phyloP scores from a whole-genome alignment of 2,113 vertebrate species.

The Thryonomys swinderianus region DNA sequence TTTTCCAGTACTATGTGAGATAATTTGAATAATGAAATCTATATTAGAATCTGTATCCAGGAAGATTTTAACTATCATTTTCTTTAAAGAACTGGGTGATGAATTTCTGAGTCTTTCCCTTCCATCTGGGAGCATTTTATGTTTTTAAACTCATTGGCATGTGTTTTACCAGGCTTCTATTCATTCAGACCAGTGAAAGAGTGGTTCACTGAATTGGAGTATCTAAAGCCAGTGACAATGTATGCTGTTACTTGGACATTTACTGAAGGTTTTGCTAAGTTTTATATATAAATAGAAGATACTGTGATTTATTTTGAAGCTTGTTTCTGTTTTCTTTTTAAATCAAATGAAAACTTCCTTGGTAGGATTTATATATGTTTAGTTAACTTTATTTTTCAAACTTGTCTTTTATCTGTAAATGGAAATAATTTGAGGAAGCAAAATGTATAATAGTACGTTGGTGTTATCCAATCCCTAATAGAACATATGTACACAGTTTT shows the following conservation, averaged over 20 bases:
- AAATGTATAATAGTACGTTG: not conserved
- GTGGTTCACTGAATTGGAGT: conserved; percentile 12
- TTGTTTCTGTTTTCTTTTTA: conserved; percentile 66
- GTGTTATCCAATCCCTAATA: conserved; percentile 23
- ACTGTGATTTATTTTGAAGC: conserved; percentile 63
- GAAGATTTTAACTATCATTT: conserved; percentile 76
- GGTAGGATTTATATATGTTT: conserved; percentile 52
- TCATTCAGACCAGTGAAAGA: conserved; percentile 52
- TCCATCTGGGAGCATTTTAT: conserved; percentile 33
- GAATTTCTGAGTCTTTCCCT: conserved; percentile 67
- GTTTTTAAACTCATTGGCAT: conserved; percentile 43
- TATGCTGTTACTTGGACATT: not conserved
- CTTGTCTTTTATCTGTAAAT: conserved; percentile 34
- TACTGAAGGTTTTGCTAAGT: conserved; percentile 60
- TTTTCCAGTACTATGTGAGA: conserved; percentile 70
- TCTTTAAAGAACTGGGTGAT: conserved; percentile 68
- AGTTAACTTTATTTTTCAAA: conserved; percentile 33
- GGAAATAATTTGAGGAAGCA: conserved; percentile 2
- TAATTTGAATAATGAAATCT: conserved; percentile 68
- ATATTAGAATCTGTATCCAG: conserved; percentile 47
- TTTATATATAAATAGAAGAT: conserved; percentile 47
- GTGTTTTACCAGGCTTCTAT: conserved; percentile 60
- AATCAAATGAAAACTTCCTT: conserved; percentile 48
- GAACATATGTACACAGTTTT: conserved; percentile 3
- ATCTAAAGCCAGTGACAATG: conserved; percentile 40